Evolutionary conservation across 2,888 invertebrate species (phyloP).

Genomic region (Meliscaeva auricollis): DNA sequence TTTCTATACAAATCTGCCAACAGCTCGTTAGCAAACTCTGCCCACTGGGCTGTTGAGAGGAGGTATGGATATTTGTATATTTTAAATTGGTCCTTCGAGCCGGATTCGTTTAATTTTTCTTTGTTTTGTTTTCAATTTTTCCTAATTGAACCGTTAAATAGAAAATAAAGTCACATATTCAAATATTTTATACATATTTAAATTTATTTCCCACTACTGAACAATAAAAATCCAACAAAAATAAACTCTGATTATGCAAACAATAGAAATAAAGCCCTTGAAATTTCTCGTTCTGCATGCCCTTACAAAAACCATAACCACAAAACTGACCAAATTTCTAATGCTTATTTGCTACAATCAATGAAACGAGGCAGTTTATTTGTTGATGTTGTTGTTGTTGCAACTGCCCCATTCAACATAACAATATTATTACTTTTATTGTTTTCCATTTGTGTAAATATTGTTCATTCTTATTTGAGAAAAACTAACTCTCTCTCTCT

Average conservation of each 20-base stretch:
- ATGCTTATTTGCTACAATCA: constrained; percentile 22
- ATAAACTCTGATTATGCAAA: neutral
- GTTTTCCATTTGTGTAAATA: constrained; percentile 58
- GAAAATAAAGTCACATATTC: neutral
- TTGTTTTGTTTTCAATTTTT: neutral
- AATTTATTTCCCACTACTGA: neutral
- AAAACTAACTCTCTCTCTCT: no score
- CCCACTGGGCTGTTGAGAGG: no score
- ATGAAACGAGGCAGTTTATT: constrained; percentile 12
- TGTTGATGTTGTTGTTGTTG: neutral
- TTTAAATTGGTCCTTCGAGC: constrained; percentile 30
- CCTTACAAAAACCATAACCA: neutral
- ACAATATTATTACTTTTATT: constrained; percentile 50
- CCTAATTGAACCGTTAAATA: constrained; percentile 1
- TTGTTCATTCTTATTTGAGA: constrained; percentile 43
- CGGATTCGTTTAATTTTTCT: constrained; percentile 3
- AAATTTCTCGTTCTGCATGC: neutral
- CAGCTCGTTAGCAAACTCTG: no score
- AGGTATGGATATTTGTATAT: no score
- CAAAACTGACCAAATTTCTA: constrained; percentile 21
- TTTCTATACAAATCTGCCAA: no score
- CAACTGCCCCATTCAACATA: constrained; percentile 7
- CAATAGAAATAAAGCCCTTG: constrained; percentile 10
- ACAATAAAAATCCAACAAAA: neutral
- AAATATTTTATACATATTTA: neutral